Evolutionary conservation across 1,140 invertebrate genomes (phyloP).

Genomic region (Trichoplusia ni): DNA sequence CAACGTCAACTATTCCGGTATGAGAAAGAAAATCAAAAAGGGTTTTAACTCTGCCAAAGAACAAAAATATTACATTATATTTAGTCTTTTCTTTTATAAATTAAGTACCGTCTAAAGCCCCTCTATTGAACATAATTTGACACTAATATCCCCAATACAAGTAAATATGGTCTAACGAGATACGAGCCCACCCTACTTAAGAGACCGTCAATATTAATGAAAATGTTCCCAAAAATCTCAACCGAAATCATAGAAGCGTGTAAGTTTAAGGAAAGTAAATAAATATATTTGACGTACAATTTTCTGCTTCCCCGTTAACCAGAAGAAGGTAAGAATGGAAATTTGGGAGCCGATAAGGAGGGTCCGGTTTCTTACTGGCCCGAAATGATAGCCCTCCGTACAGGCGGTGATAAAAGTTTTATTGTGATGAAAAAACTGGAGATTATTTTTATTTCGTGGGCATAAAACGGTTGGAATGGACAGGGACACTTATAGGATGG

Average conservation of each 20-base stretch:
- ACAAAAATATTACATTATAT: too few species aligned
- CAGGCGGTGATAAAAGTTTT: not conserved
- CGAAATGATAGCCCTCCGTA: constrained; percentile 20
- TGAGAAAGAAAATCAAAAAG: too few species aligned
- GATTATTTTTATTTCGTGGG: not conserved
- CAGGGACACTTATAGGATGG: too few species aligned
- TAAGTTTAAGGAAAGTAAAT: constrained; percentile 19
- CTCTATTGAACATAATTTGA: too few species aligned
- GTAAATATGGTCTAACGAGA: too few species aligned
- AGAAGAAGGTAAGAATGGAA: constrained; percentile 28
- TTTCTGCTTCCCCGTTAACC: constrained; percentile 12
- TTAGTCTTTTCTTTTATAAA: too few species aligned
- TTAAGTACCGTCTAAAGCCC: too few species aligned
- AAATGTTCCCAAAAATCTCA: not conserved
- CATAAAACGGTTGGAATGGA: too few species aligned
- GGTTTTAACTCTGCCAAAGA: too few species aligned
- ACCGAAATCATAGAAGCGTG: not conserved
- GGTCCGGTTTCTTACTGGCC: constrained; percentile 23
- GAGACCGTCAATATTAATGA: constrained; percentile 2
- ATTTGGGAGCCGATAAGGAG: constrained; percentile 16
- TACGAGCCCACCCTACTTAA: not conserved
- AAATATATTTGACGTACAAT: constrained; percentile 7
- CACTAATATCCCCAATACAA: too few species aligned
- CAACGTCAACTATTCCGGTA: too few species aligned
- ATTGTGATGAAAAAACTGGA: not conserved